phyloP scores from a whole-genome alignment of 1,140 invertebrate species.

The Atta texana region DNA sequence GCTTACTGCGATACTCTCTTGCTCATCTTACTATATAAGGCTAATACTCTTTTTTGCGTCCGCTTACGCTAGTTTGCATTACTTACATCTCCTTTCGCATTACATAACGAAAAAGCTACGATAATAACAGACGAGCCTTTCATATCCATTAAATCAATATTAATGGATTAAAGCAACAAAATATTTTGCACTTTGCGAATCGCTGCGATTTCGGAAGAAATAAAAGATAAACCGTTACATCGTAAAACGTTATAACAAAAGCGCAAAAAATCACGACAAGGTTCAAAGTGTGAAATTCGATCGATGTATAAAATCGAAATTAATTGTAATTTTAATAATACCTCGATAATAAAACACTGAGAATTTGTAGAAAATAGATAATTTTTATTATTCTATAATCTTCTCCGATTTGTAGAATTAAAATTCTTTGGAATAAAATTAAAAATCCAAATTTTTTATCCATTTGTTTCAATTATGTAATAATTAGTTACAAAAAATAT shows the following conservation, averaged over 20 bases:
- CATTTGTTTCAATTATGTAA: too few species aligned
- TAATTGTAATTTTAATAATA: too few species aligned
- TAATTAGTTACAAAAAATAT: too few species aligned
- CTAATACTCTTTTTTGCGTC: constrained; percentile 12
- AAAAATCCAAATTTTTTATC: too few species aligned
- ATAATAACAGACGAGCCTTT: not conserved
- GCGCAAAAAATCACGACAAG: constrained; percentile 9
- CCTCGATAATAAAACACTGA: too few species aligned
- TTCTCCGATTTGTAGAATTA: too few species aligned
- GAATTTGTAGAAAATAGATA: too few species aligned
- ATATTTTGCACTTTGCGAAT: constrained; percentile 45
- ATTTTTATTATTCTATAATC: too few species aligned
- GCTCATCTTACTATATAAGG: not conserved
- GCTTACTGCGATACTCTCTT: constrained; percentile 15
- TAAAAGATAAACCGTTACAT: constrained; percentile 11
- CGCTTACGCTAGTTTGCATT: constrained; percentile 9
- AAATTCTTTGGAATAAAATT: too few species aligned
- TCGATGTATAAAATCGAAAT: too few species aligned
- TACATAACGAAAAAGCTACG: not conserved
- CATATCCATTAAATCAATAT: not conserved
- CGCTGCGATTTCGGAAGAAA: not conserved
- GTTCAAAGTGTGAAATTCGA: not conserved
- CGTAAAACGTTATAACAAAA: constrained; percentile 28
- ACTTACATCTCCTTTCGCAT: constrained; percentile 44
- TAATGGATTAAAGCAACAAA: constrained; percentile 52